Evolutionary conservation across 2,888 invertebrate species (phyloP), one percentile per base, ranked within the genome.

Genomic region (Nudaria mundana): DNA sequence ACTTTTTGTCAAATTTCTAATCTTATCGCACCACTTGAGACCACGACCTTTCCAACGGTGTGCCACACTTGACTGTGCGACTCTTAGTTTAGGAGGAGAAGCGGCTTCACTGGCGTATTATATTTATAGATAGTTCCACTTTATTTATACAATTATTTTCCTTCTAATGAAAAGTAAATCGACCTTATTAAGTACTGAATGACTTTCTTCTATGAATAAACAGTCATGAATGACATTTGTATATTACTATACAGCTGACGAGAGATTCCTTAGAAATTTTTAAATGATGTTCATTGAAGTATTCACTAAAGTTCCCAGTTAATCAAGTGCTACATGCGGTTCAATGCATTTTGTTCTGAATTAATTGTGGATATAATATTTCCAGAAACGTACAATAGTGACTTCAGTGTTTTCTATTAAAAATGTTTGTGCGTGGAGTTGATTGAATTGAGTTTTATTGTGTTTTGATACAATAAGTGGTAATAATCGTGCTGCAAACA

Each of bases 341-440:
- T 56, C 60, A 55, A 51, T 61, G 52, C 47, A 59, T 54, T 42
- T 39, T 36, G 43, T 37, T 45, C 48, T 42, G 47, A 35, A 48
- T 41, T 44, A 52, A 55, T 62, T 57, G 56, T 53, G 54, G 58
- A 43, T 59, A 55, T 58, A 54, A n/a, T n/a, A 63, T 70, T 68
- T 72, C 66, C 69, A 76, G 72, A 49, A 51, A 49, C 47, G 40
- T 56, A 37, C 40, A 34, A 37, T 28, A 44, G 58, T 40, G 48
- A 52, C 52, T 55, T 61, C 61, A 57, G 45, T 63, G 53, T 51
- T 63, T 60, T 63, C 46, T 56, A 57, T 55, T 55, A 61, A 83
- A 77, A 76, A 85, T 87, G 86, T 86, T 85, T 65, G 81, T 66
- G 51, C 83, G 83, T 52, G 86, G 86, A 61, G 86, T 87, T 45